Evolutionary conservation across 2,797 vertebrate species (phyloP).

Genomic region (Tarsius wallacei): DNA sequence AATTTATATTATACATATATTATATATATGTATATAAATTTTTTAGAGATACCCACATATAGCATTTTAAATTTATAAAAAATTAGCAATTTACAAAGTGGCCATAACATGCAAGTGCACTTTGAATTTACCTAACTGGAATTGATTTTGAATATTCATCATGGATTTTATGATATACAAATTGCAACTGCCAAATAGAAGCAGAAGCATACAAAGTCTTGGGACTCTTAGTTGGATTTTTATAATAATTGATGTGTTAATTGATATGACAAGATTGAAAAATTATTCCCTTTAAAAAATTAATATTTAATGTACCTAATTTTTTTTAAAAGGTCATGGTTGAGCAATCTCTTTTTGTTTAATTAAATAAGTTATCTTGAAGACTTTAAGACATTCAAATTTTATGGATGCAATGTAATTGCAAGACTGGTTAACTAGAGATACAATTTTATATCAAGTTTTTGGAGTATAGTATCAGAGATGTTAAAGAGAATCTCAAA

Average conservation of each 20-base stretch:
- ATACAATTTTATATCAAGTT: neutral
- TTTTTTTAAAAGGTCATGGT: too few species aligned
- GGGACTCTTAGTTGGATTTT: neutral
- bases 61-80: neutral
- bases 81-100: neutral
- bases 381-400: neutral
- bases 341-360: neutral
- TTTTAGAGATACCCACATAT: neutral
- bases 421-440: neutral
- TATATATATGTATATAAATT: neutral
- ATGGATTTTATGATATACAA: constrained; percentile 31
- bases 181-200: neutral
- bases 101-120: neutral
- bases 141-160: constrained; percentile 47
- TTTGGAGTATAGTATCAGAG: neutral
- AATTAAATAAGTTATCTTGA: constrained; percentile 38
- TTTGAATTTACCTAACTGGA: constrained; percentile 50
- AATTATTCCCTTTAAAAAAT: neutral
- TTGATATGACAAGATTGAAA: neutral
- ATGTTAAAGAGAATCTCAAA: neutral
- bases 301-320: neutral
- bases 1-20: neutral
- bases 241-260: neutral
- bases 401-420: neutral
- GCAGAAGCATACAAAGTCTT: neutral